Base-by-base conservation (phyloP, 92 coral and sea anemone species). In the Siderastrea radians region DNA sequence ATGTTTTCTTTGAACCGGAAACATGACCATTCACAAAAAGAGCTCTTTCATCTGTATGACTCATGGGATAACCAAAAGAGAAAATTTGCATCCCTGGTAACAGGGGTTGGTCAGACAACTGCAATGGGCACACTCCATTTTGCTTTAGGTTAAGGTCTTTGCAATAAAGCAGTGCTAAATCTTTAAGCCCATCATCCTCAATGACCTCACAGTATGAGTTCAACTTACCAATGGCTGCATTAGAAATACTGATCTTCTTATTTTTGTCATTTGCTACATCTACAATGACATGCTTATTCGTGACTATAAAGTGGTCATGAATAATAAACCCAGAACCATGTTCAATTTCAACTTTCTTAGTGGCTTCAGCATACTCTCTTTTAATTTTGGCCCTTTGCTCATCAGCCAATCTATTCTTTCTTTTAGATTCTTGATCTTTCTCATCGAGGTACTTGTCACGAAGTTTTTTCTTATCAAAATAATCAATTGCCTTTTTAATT, bases 21-120 rank as follows among this genome's bases (percentile, higher is more conserved):
- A 60, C 82, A 47, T 77, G 52, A 26, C 82, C 82, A 60, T 2
- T 77, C 46, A 77, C 82, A 61, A 77, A 77, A 47, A 77, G 80
- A 58, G 50, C 66, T 13, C 19, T 2, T 44, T 76, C 65, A 2
- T 13, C 68, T 58, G 80, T 76, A 12, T 76, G 68, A 15, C 80
- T 76, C 68, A 76, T 60, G 13, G 82, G 70, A 60, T 45, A 77
- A 47, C 82, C 82, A 77, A 77, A 59, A 14, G 57, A 7, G 60
- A 59, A 60, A 47, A 78, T 62, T 60, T 49, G 51, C 71, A 78
- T 61, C 10, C 82, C 82, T 4, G 82, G 58, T 46, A 60, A 46
- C 53, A 78, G 38, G 1, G 69, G 3, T 49, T 78, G 70, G 46
- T 3, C 60, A 14, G 57, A 78, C 16, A 78, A 55, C 3, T 74